Evolutionary conservation across 1,140 invertebrate genomes (phyloP).

Genomic region (honey bee (Apis mellifera)): Amel_HAv3.1 CM009944.2:7448001-7448500

Average conservation of each 20-base stretch:
- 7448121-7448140: not conserved
- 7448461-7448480: slow-evolving; percentile 16
- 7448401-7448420: not conserved
- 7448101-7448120: not conserved
- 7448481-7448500: slow-evolving; percentile 6
- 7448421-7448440: not conserved
- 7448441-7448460: slow-evolving; percentile 17
- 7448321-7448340: not conserved
- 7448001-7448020: not conserved
- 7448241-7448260: not conserved
- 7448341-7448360: slow-evolving; percentile 4
- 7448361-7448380: slow-evolving; percentile 15
- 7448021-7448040: not conserved
- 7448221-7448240: not conserved
- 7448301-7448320: not conserved
- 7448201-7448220: no score
- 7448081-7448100: not conserved
- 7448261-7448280: not conserved
- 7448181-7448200: not conserved
- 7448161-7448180: not conserved
- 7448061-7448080: slow-evolving; percentile 17
- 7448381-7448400: slow-evolving; percentile 13
- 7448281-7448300: not conserved
- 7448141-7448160: not conserved
- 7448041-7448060: not conserved